phyloP scores from a whole-genome alignment of 2,113 vertebrate species.

The Cheirogaleus medius region DNA sequence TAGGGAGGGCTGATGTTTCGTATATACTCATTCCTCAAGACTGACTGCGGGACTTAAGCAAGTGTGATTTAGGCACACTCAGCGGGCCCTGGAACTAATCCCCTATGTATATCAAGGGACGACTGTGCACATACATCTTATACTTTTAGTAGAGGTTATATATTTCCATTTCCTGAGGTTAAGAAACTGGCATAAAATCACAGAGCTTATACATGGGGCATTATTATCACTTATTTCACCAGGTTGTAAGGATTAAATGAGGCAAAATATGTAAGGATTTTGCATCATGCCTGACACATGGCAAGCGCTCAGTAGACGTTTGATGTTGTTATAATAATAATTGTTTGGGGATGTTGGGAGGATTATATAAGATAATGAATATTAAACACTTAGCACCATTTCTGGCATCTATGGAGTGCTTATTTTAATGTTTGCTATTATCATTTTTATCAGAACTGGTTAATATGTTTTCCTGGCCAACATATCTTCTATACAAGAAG shows the following conservation, averaged over 20 bases:
- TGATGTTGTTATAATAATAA: neutral
- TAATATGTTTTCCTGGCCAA: neutral
- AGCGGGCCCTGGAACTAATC: too few relatives aligned
- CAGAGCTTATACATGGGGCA: neutral
- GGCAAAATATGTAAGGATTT: neutral
- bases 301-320: neutral
- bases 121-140: neutral
- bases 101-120: too few relatives aligned
- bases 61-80: too few relatives aligned
- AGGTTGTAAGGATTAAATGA: neutral
- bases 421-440: neutral
- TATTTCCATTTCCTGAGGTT: neutral
- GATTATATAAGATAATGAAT: neutral
- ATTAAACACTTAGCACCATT: neutral
- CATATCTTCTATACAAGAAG: neutral
- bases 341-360: neutral
- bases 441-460: neutral
- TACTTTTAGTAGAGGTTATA: neutral
- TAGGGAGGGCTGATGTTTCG: too few relatives aligned
- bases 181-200: neutral
- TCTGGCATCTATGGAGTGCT: neutral
- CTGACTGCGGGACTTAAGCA: too few relatives aligned
- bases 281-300: neutral
- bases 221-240: neutral
- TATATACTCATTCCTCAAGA: too few relatives aligned